Percentiles rank a stretch among this genome's conserved stretches.
These are phyloP conservation scores for Drosophila falleni DNA, from an alignment of 2,888 invertebrate species.

Conservation along the genomic window DNA sequence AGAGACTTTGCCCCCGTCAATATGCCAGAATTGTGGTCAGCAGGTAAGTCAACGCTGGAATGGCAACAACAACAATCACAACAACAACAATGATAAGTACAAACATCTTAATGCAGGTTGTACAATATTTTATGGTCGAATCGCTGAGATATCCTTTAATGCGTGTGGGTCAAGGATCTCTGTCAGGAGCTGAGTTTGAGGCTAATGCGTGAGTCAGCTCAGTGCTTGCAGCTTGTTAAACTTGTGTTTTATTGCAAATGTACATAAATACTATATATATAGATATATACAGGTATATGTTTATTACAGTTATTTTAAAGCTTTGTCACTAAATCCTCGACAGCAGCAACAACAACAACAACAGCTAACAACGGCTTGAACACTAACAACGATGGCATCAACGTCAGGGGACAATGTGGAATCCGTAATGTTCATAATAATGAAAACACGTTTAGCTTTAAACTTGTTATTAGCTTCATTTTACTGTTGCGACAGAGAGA, in stretches of 20 bases:
- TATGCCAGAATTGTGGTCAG: conserved; percentile 41
- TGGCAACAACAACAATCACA: conserved; percentile 12
- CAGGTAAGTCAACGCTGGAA: too few species aligned
- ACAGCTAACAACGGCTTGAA: conserved; percentile 2
- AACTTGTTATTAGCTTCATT: conserved; percentile 79
- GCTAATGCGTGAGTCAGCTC: conserved; percentile 45
- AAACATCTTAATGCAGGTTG: conserved; percentile 55
- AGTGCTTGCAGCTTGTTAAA: conserved; percentile 38
- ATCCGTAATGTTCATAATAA: conserved; percentile 76
- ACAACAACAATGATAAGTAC: conserved; percentile 15
- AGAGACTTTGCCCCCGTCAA: conserved; percentile 29
- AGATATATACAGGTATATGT: conserved; percentile 33
- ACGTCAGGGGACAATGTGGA: conserved; percentile 35
- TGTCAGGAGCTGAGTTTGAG: conserved; percentile 28
- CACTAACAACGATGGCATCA: neutral
- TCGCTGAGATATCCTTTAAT: conserved; percentile 27
- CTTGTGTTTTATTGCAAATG: conserved; percentile 43
- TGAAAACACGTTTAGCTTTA: conserved; percentile 79
- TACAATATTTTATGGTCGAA: conserved; percentile 59
- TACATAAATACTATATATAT: too few species aligned
- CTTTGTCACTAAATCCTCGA: conserved; percentile 44
- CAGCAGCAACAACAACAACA: neutral
- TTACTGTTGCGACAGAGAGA: conserved; percentile 37
- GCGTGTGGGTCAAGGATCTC: conserved; percentile 39
- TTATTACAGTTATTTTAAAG: conserved; percentile 50